These are phyloP conservation scores for Oriolus oriolus DNA, from an alignment of 2,113 vertebrate species.

Conservation along the genomic window DNA sequence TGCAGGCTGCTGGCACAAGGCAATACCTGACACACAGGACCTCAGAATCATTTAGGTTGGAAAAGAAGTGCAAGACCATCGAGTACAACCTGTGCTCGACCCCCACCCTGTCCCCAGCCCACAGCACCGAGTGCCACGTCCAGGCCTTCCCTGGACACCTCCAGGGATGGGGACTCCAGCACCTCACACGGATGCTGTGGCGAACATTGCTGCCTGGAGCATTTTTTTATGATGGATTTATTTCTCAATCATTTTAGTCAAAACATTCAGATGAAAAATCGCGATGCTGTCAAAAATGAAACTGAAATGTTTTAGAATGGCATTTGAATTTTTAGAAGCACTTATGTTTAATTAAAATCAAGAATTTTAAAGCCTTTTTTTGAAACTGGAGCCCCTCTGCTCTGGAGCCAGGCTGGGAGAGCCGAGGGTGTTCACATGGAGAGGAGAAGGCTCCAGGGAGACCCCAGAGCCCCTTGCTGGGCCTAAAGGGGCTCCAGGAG, in stretches of 20 bases:
- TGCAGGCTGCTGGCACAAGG: not conserved
- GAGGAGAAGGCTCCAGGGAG: not conserved
- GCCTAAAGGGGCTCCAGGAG: not conserved
- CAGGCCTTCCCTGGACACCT: not conserved
- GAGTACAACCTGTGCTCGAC: not conserved
- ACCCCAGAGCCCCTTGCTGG: not conserved
- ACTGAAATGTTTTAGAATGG: not conserved
- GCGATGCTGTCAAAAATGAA: not conserved
- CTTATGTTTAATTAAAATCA: not conserved
- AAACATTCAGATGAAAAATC: not conserved
- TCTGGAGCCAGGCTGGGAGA: not conserved
- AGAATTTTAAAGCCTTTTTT: not conserved
- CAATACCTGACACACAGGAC: not conserved
- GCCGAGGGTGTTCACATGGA: accelerated
- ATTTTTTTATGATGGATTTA: not conserved
- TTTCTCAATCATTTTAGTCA: not conserved
- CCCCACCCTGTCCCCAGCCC: not conserved
- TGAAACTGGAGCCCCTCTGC: not conserved
- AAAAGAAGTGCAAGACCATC: accelerated
- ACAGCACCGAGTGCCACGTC: not conserved
- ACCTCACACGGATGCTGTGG: not conserved
- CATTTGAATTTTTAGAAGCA: not conserved
- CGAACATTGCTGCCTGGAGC: not conserved
- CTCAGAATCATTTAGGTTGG: accelerated
- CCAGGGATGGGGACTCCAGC: not conserved